These are phyloP conservation scores for Urechis unicinctus DNA, from an alignment of 2,888 invertebrate species.

Conservation along the genomic window DNA sequence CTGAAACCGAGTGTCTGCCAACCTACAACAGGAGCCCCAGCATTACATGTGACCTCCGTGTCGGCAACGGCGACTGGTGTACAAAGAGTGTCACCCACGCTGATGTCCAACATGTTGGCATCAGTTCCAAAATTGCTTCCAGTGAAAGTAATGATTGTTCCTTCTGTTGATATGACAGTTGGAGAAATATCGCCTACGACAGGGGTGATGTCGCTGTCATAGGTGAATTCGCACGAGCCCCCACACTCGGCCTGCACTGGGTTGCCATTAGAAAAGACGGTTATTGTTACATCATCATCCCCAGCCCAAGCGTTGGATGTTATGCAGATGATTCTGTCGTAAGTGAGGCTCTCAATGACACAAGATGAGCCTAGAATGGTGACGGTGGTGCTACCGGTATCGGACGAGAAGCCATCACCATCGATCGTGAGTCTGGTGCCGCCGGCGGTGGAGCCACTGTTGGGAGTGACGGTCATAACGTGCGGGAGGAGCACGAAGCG, in stretches of 20 bases:
- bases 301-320: neutral
- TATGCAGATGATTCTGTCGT: neutral
- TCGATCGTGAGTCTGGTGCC: constrained; percentile 3
- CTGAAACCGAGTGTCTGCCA: neutral
- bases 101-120: neutral
- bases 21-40: neutral
- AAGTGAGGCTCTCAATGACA: neutral
- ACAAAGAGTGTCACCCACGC: neutral
- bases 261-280: neutral
- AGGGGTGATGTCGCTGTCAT: neutral
- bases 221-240: neutral
- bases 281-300: neutral
- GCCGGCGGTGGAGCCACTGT: constrained; percentile 5
- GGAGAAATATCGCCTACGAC: neutral
- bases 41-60: neutral
- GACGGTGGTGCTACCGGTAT: neutral
- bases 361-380: neutral
- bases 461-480: constrained; percentile 1
- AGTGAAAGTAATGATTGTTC: neutral
- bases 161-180: neutral
- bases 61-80: neutral
- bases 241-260: neutral
- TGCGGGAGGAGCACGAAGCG: neutral
- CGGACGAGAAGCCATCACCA: constrained; percentile 5
- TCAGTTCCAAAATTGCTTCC: neutral